phyloP scores from a whole-genome alignment of 2,113 vertebrate genomes.

The Ceuthmochares aereus region DNA sequence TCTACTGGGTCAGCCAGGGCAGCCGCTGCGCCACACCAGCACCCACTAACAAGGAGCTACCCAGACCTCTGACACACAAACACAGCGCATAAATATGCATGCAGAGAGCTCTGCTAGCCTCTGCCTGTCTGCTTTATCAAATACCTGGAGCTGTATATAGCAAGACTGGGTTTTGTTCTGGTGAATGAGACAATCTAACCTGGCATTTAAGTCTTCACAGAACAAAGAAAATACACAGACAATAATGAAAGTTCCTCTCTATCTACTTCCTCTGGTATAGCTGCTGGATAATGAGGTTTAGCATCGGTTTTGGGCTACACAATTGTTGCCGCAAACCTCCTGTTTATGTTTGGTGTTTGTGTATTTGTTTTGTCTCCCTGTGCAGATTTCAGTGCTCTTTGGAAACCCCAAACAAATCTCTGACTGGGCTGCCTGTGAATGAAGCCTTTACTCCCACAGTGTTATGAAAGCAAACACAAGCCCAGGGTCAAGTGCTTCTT shows the following conservation, averaged over 20 bases:
- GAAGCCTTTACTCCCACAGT: conserved; percentile 85
- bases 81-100: rapidly evolving
- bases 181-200: background rate
- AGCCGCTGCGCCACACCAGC: background rate
- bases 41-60: background rate
- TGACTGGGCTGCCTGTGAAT: conserved; percentile 84
- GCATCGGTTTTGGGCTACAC: conserved; percentile 50
- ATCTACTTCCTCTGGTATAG: conserved; percentile 55
- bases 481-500: conserved; percentile 92
- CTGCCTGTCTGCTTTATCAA: background rate
- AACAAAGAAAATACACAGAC: conserved; percentile 52
- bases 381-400: conserved; percentile 79
- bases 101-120: background rate
- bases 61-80: background rate
- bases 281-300: conserved; percentile 46
- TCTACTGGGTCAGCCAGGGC: background rate
- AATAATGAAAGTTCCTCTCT: conserved; percentile 37
- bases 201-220: conserved; percentile 9
- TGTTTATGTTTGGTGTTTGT: conserved; percentile 83
- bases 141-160: background rate
- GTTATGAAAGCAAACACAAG: conserved; percentile 95
- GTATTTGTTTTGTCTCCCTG: conserved; percentile 86
- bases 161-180: background rate
- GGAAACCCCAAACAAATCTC: conserved; percentile 87
- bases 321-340: conserved; percentile 72